Evolutionary conservation across 2,888 invertebrate genomes (phyloP), one percentile per base, ranked within the genome.

Genomic region (Apocheima hispidaria): DNA sequence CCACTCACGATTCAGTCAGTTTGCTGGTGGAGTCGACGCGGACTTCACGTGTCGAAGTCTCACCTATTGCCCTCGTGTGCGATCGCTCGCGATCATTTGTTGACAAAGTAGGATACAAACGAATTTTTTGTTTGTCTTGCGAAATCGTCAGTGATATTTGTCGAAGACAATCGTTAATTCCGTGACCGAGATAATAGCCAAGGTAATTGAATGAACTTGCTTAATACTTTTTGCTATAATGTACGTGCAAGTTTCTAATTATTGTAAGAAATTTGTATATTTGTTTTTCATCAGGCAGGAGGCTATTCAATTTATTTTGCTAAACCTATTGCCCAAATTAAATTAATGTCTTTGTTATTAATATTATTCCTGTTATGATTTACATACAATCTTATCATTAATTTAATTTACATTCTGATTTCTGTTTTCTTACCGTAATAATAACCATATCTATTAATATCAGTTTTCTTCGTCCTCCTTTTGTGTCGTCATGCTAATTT

Each of bases 1-100:
- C 61, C 63, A 66, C 52, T 56, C 60, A 56, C 70, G 55, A 44
- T 23, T 12, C 36, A 23, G 38, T 20, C 7, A 88, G 88, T 87
- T 71, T 78, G 73, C 72, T 80, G 78, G 79, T 82, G 79, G 84
- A 83, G 79, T 82, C 80, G 80, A 71, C 75, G 78, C 82, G 74
- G 68, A 58, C 53, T 69, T 57, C 71, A 81, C 87, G 86, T 80
- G 78, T 80, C 75, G 78, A 75, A 78, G 70, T 82, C 75, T 72
- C 68, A 72, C 76, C 73, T 68, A 71, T 74, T 74, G 69, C 66
- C 67, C 64, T 78, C 73, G 76, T 72, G 75, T 75, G 75, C 79
- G 78, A 70, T 75, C 73, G 69, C 70, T 75, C 64, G 66, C 71
- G 72, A 71, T 72, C 66, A 63, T 62, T 77, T 77, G 69, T 72